A percentile compares a stretch with the other conserved stretches of the same genome.
Evolutionary conservation across 2,888 invertebrate species (phyloP).

Genomic region (Idaea straminata): DNA sequence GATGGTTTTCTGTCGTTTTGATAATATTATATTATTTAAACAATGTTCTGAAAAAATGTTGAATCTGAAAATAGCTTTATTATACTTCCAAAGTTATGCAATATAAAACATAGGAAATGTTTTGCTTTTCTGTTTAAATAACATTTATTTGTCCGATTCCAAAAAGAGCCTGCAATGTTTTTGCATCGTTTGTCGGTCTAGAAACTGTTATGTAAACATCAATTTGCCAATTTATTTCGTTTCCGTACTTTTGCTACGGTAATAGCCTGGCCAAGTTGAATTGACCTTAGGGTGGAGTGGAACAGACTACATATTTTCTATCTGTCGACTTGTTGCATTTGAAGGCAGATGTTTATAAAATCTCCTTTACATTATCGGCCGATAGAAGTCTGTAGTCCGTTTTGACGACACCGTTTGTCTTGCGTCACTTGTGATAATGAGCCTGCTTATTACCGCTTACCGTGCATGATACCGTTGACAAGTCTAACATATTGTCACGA

Average conservation of each 20-base stretch:
- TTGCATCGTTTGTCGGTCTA: conserved; percentile 22
- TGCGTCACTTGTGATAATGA: conserved; percentile 53
- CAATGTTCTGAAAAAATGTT: too few relatives aligned
- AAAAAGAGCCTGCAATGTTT: conserved; percentile 17
- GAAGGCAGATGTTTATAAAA: background rate
- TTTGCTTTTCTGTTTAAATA: conserved; percentile 8
- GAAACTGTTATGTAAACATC: conserved; percentile 45
- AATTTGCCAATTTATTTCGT: conserved; percentile 45
- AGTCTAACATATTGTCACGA: conserved; percentile 51
- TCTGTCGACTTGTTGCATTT: background rate
- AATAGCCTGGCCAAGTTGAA: conserved; percentile 33
- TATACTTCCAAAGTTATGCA: conserved; percentile 7
- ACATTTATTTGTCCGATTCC: conserved; percentile 16
- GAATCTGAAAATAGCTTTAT: too few relatives aligned
- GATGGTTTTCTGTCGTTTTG: background rate
- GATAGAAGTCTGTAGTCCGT: background rate
- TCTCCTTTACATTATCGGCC: background rate
- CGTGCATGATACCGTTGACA: conserved; percentile 45
- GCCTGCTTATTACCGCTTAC: conserved; percentile 47
- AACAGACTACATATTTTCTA: background rate
- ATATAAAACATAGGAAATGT: conserved; percentile 5
- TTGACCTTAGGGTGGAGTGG: conserved; percentile 38
- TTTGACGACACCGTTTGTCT: conserved; percentile 31
- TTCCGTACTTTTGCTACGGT: conserved; percentile 36
- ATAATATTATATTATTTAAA: too few relatives aligned